phyloP scores from a whole-genome alignment of 1,140 invertebrate species.

The Eciton burchellii region DNA sequence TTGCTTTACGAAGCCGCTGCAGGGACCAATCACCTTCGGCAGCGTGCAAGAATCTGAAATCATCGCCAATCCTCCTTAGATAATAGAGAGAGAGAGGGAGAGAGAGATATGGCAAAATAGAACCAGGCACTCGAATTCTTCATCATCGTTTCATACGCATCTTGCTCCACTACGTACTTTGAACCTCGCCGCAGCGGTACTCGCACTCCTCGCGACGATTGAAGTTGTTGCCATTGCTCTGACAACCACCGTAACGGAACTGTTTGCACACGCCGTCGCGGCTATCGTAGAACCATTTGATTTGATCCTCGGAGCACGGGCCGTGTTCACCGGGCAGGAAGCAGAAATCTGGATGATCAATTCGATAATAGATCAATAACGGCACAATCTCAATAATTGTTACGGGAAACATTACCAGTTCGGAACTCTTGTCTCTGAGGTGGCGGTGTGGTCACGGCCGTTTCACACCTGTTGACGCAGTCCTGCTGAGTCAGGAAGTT shows the following conservation, averaged over 20 bases:
- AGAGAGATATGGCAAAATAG: too few relatives aligned
- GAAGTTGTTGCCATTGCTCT: conserved; percentile 95
- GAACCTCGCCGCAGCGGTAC: conserved; percentile 89
- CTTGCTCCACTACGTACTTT: conserved; percentile 86
- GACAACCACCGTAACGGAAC: conserved; percentile 94
- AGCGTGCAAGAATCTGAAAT: conserved; percentile 89
- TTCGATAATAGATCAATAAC: conserved; percentile 9
- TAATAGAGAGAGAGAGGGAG: too few relatives aligned
- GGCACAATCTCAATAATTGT: not conserved
- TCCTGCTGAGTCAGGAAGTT: conserved; percentile 90
- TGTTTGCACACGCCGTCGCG: conserved; percentile 91
- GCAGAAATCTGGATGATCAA: conserved; percentile 90
- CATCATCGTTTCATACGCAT: not conserved
- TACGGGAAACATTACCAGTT: conserved; percentile 72
- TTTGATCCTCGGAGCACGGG: conserved; percentile 87
- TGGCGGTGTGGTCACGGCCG: conserved; percentile 76
- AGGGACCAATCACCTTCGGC: conserved; percentile 91
- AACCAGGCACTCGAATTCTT: too few relatives aligned
- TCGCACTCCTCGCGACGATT: conserved; percentile 91
- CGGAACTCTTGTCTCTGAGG: conserved; percentile 76
- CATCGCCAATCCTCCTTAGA: not conserved
- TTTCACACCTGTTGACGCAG: conserved; percentile 88
- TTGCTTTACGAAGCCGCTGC: conserved; percentile 88
- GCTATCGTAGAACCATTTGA: conserved; percentile 93
- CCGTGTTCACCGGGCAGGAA: conserved; percentile 89